Evolutionary conservation across 2,888 invertebrate species (phyloP).

Genomic region (Lacanobia oleracea): DNA sequence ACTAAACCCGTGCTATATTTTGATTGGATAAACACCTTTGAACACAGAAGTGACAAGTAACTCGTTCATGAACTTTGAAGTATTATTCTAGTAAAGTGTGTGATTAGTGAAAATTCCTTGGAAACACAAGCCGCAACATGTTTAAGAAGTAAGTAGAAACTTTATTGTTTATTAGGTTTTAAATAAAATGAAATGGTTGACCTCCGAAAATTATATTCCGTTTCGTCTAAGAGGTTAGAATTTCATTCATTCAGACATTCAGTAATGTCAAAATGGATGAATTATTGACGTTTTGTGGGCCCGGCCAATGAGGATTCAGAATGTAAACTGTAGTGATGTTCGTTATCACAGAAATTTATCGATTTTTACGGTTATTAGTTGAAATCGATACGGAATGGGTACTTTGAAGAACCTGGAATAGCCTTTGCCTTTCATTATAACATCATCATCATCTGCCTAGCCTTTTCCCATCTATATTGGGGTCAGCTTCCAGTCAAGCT

Average conservation of each 20-base stretch:
- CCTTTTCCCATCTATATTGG: too few species aligned
- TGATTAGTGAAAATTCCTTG: conserved; percentile 33
- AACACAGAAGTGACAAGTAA: conserved; percentile 35
- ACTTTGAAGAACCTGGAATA: not conserved
- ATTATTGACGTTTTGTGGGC: conserved; percentile 67
- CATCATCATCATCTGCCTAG: too few species aligned
- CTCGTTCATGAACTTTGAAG: conserved; percentile 51
- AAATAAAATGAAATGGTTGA: not conserved
- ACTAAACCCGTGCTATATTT: conserved; percentile 13
- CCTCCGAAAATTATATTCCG: conserved; percentile 5
- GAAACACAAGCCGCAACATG: conserved; percentile 74
- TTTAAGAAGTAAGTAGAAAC: conserved; percentile 87
- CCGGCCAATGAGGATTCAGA: conserved; percentile 51
- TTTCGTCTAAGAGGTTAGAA: conserved; percentile 71
- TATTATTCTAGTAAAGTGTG: conserved; percentile 39
- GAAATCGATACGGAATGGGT: not conserved
- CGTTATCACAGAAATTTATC: too few species aligned
- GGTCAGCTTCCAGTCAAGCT: too few species aligned
- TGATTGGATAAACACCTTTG: conserved; percentile 41
- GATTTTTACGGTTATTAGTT: conserved; percentile 17
- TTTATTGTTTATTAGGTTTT: not conserved
- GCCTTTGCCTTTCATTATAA: not conserved
- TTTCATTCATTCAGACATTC: conserved; percentile 59
- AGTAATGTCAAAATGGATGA: conserved; percentile 65
- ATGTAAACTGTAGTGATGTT: conserved; percentile 42